Conservation (phyloP, 2,888 invertebrate species). For the Lasioglossum zephyrum region DNA sequence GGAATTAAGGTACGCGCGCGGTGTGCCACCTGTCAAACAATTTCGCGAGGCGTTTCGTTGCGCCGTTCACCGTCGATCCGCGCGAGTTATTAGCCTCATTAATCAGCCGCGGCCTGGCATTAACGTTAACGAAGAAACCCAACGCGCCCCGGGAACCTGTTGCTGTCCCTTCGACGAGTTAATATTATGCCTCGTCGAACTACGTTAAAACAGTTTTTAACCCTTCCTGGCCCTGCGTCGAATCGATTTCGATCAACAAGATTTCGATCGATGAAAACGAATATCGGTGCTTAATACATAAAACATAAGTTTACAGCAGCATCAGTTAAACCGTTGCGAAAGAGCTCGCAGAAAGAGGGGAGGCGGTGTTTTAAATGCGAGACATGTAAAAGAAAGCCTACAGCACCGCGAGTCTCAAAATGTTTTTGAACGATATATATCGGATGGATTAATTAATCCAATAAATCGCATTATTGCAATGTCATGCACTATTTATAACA, state of each 20-base stretch:
- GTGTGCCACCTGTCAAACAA: conserved; percentile 56
- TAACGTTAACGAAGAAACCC: conserved; percentile 56
- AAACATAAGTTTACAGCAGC: background rate
- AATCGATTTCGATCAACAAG: background rate
- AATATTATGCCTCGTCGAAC: background rate
- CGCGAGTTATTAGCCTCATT: conserved; percentile 65
- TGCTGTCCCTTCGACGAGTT: conserved; percentile 51
- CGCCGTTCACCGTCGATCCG: conserved; percentile 29
- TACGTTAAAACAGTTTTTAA: background rate
- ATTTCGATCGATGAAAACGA: background rate
- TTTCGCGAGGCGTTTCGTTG: conserved; percentile 53
- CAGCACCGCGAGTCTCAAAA: background rate
- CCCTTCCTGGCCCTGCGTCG: background rate
- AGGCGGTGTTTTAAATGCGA: background rate
- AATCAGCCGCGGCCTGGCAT: conserved; percentile 61
- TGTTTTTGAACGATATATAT: background rate
- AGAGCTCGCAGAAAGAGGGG: background rate
- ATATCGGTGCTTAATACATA: background rate
- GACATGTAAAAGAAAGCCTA: background rate
- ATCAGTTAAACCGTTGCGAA: background rate
- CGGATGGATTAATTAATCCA: no score
- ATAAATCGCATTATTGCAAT: no score
- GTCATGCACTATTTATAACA: no score
- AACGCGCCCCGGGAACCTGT: conserved; percentile 44
- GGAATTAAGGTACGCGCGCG: conserved; percentile 63